phyloP scores from a whole-genome alignment of 2,797 vertebrate genomes.

The Myiotriccus ornatus region DNA sequence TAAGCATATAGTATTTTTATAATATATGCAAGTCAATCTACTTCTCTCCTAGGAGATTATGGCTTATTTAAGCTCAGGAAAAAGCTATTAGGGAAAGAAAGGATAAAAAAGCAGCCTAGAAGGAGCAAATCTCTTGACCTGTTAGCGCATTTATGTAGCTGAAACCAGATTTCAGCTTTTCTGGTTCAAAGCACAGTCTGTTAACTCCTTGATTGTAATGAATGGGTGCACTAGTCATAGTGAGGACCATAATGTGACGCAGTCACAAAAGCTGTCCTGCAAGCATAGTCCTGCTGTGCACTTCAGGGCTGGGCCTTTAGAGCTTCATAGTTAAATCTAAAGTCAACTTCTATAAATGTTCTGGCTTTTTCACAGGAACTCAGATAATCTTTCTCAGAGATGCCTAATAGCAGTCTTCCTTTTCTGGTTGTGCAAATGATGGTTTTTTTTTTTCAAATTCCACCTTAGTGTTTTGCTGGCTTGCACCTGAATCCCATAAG shows the following conservation, averaged over 20 bases:
- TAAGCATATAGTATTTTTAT: background rate
- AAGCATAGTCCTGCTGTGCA: background rate
- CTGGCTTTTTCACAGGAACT: background rate
- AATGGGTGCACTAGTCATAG: background rate
- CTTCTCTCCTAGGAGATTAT: background rate
- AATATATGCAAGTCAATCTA: background rate
- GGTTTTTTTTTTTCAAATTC: background rate
- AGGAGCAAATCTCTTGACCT: background rate
- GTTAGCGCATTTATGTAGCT: background rate
- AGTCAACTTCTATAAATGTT: background rate
- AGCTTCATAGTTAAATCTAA: background rate
- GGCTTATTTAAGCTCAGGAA: background rate
- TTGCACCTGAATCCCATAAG: background rate
- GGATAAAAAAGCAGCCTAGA: background rate
- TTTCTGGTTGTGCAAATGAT: background rate
- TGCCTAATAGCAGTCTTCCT: background rate
- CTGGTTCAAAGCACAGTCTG: background rate
- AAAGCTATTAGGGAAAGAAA: background rate
- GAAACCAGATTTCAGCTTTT: background rate
- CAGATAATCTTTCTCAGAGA: background rate
- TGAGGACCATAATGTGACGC: accelerated
- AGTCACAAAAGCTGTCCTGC: background rate
- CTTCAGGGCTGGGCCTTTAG: background rate
- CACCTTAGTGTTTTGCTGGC: background rate
- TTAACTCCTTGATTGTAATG: background rate